Base-by-base conservation (phyloP, 2,797 vertebrate species). In the Gymnopithys bicolor region DNA sequence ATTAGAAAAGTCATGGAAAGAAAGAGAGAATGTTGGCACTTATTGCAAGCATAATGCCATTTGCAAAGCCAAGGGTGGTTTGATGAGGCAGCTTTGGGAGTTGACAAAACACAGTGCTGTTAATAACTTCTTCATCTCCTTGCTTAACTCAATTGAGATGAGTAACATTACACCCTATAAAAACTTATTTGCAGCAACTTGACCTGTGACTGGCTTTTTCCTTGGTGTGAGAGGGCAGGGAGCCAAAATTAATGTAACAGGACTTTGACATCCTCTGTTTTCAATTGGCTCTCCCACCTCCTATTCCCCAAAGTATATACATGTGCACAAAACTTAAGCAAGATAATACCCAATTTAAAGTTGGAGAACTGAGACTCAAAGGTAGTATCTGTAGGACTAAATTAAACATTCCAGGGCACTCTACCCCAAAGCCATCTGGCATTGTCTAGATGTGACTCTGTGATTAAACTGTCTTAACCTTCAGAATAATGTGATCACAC, bases 381-480 rank as follows among this genome's bases (percentile, higher is more conserved):
- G 19, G 9, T 5, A 4, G 1, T 55, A 32, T 41, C 16, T 51
- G 0, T 52, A 24, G 7, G 7, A 37, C 4, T 21, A 48, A 67
- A 55, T 37, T 9, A 73, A 87, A 56, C 8, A 10, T 67, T 55
- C 19, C 45, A 80, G 33, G 25, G 52, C 23, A 45, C 5, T 8
- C 35, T 87, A 13, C 10, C 41, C 27, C 18, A 9, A 46, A 81
- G 18, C 2, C 24, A 46, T 37, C 21, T 55, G 35, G 0, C 30
- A 41, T 37, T 70, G 4, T 13, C 11, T 62, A 48, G 9, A 11
- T 35, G 30, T 10, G 13, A 60, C 8, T 41, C 30, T 49, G 41
- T 11, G 41, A 39, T 37, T 59, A 45, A 73, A 80, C 9, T 30
- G 11, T 37, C 17, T 28, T 28, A 37, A 10, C 19, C 17, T 83